Conservation (phyloP, 2,113 vertebrate genomes). For the Cynoglossus semilaevis region DNA sequence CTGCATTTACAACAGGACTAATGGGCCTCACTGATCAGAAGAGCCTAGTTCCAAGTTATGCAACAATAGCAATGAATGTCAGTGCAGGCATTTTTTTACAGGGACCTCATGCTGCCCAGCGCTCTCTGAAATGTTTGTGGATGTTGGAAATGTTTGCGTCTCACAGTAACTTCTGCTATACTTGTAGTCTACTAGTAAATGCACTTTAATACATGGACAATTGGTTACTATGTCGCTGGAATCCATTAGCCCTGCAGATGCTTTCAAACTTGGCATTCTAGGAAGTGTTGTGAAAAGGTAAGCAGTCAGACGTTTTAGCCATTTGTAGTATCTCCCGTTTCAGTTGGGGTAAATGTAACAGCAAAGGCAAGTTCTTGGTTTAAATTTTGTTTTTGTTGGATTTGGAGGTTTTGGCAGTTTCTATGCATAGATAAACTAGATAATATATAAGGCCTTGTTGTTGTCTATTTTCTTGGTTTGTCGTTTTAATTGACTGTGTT, state of each 20-base stretch:
- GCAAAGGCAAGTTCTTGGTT: not conserved
- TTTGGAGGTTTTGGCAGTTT: too few species aligned
- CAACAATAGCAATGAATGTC: slow-evolving; percentile 28
- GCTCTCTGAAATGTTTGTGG: slow-evolving; percentile 20
- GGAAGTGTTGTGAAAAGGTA: slow-evolving; percentile 59
- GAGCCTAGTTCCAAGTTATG: slow-evolving; percentile 32
- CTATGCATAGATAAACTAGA: too few species aligned
- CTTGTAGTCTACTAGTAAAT: not conserved
- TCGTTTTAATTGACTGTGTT: too few species aligned
- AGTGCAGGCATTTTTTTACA: slow-evolving; percentile 4
- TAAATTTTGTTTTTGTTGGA: too few species aligned
- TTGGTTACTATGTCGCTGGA: slow-evolving; percentile 28
- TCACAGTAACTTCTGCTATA: not conserved
- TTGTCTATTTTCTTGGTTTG: not conserved
- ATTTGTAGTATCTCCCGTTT: not conserved
- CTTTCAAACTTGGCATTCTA: slow-evolving; percentile 58
- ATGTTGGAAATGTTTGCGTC: not conserved
- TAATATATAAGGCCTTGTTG: too few species aligned
- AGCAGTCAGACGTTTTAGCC: slow-evolving; percentile 8
- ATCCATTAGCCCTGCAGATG: slow-evolving; percentile 29
- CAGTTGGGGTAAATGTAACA: not conserved
- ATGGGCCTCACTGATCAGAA: slow-evolving; percentile 28
- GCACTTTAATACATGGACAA: not conserved
- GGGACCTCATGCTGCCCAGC: slow-evolving; percentile 18
- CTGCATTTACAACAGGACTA: slow-evolving; percentile 20